Conservation (phyloP, 2,888 invertebrate species). For the Sphaerophoria rueppellii region DNA sequence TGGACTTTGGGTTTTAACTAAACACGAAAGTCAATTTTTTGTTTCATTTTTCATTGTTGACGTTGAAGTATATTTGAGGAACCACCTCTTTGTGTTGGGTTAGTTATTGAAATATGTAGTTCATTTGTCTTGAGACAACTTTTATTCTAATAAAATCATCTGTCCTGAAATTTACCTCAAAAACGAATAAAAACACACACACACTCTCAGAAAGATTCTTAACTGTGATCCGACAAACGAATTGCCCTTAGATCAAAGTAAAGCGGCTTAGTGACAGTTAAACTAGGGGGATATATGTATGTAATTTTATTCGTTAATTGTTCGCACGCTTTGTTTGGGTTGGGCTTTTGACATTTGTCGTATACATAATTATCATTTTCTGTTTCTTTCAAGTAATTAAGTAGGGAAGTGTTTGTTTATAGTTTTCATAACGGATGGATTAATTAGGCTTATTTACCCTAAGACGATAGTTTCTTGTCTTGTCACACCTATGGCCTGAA, state of each 20-base stretch:
- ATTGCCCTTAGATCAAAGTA: slow-evolving; percentile 1
- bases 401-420: too few species aligned
- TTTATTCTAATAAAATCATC: neutral
- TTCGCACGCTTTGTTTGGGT: slow-evolving; percentile 3
- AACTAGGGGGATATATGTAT: neutral
- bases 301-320: neutral
- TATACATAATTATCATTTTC: neutral
- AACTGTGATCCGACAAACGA: neutral
- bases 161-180: neutral
- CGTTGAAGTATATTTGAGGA: too few species aligned
- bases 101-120: neutral
- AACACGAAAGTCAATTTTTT: neutral
- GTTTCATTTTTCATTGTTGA: neutral
- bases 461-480: neutral
- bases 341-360: slow-evolving; percentile 1
- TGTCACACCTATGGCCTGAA: too few species aligned
- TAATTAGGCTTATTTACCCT: slow-evolving; percentile 7
- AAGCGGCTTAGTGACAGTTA: slow-evolving; percentile 10
- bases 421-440: neutral
- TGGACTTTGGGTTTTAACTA: neutral
- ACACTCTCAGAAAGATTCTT: too few species aligned
- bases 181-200: neutral
- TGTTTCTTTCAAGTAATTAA: too few species aligned
- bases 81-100: neutral
- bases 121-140: slow-evolving; percentile 1